Evolutionary conservation across 2,797 vertebrate species (phyloP).

Genomic region (Rhinichthys osculus): DNA sequence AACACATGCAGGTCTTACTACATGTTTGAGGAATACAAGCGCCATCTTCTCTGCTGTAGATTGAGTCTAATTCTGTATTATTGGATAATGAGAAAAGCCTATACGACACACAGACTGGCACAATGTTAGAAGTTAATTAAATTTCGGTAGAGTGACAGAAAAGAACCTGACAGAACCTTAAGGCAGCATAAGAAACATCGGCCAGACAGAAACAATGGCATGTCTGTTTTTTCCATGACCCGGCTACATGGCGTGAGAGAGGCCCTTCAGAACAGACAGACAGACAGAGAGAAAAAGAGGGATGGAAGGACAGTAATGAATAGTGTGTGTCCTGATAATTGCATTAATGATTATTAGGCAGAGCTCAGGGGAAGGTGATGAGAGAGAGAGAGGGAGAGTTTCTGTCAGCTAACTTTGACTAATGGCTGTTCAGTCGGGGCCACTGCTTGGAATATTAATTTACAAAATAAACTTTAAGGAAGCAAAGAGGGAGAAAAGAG

Average conservation of each 20-base stretch:
- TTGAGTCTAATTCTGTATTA: conserved; percentile 32
- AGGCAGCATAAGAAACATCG: conserved; percentile 18
- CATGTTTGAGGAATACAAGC: conserved; percentile 54
- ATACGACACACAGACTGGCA: conserved; percentile 20
- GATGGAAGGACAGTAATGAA: conserved; percentile 70
- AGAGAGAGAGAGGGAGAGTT: conserved; percentile 51
- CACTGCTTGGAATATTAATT: conserved; percentile 75
- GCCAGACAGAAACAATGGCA: conserved; percentile 30
- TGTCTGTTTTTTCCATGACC: conserved; percentile 2
- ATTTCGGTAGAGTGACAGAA: conserved; percentile 42
- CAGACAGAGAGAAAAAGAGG: conserved; percentile 36
- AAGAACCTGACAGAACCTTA: conserved; percentile 30
- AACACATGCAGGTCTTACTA: conserved; percentile 55
- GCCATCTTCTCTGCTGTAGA: conserved; percentile 52
- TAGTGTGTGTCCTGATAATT: conserved; percentile 74
- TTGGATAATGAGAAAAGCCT: conserved; percentile 40
- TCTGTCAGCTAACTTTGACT: conserved; percentile 75
- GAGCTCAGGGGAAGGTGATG: conserved; percentile 68
- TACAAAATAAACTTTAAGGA: conserved; percentile 73
- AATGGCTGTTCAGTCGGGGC: conserved; percentile 72
- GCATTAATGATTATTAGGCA: conserved; percentile 78
- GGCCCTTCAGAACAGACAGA: conserved; percentile 48
- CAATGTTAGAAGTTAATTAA: conserved; percentile 55
- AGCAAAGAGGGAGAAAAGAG: conserved; percentile 61
- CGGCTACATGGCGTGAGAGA: conserved; percentile 15